Evolutionary conservation across 1,140 invertebrate genomes (phyloP).

Genomic region (Saccostrea cuccullata): DNA sequence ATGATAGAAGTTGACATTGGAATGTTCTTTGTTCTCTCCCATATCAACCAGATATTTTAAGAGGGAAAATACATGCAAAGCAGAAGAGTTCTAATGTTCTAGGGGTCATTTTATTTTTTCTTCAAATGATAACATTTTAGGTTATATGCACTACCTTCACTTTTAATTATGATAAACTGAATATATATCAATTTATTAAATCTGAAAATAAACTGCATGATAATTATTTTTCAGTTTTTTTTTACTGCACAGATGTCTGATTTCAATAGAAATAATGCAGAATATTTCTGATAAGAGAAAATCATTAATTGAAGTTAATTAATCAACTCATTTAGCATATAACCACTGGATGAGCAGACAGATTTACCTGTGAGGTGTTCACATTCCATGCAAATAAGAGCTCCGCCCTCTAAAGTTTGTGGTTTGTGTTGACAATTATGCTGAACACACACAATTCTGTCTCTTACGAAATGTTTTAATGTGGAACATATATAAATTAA

Average conservation of each 20-base stretch:
- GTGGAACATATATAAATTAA: background rate
- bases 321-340: background rate
- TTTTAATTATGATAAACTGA: no score
- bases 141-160: no score
- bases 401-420: background rate
- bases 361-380: background rate
- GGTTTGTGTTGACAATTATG: background rate
- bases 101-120: no score
- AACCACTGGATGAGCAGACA: background rate
- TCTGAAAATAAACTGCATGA: background rate
- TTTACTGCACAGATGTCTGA: background rate
- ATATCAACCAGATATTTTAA: background rate
- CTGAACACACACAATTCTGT: background rate
- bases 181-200: background rate
- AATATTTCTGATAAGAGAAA: background rate
- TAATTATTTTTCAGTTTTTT: background rate
- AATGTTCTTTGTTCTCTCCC: constrained; percentile 19
- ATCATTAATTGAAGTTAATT: background rate
- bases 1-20: background rate
- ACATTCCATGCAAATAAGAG: constrained; percentile 4
- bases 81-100: no score
- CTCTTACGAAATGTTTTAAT: background rate
- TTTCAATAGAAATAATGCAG: no score
- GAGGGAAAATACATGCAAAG: background rate
- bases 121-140: no score